phyloP scores from a whole-genome alignment of 2,797 vertebrate genomes.

The Hybognathus amarus region DNA sequence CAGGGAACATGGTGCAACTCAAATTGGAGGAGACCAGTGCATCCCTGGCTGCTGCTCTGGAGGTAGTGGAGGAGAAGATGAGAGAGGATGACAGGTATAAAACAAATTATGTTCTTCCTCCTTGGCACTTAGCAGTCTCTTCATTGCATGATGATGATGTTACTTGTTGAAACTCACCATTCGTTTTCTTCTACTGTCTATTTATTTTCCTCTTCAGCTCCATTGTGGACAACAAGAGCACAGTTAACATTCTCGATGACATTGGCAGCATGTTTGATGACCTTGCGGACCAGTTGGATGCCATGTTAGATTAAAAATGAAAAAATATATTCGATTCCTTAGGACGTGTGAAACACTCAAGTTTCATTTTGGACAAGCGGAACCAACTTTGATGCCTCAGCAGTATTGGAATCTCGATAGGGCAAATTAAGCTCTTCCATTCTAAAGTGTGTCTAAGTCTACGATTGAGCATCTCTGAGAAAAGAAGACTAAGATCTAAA shows the following conservation, averaged over 20 bases:
- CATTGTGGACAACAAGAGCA: slow-evolving; percentile 80
- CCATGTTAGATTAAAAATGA: slow-evolving; percentile 90
- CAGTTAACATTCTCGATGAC: slow-evolving; percentile 95
- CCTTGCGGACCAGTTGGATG: slow-evolving; percentile 95
- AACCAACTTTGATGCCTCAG: slow-evolving; percentile 9
- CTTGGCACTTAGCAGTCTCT: neutral
- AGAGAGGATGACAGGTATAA: slow-evolving; percentile 80
- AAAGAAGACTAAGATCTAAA: slow-evolving; percentile 3
- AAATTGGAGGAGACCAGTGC: slow-evolving; percentile 92
- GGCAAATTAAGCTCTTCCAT: neutral
- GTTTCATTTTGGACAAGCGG: slow-evolving; percentile 10
- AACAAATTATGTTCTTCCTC: neutral
- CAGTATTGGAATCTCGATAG: neutral
- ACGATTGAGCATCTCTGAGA: neutral
- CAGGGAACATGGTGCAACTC: slow-evolving; percentile 44
- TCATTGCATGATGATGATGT: neutral
- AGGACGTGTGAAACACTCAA: neutral
- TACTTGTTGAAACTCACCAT: neutral
- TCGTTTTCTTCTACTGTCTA: slow-evolving; percentile 46
- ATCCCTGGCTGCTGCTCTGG: slow-evolving; percentile 89
- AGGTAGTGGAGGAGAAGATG: slow-evolving; percentile 92
- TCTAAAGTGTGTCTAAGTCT: neutral
- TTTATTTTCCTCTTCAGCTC: slow-evolving; percentile 63
- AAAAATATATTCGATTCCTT: slow-evolving; percentile 1
- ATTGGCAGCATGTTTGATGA: slow-evolving; percentile 99